A percentile compares a stretch with the other conserved stretches of the same genome.
Conservation (phyloP, 2,797 vertebrate genomes). For the Rhyacichthys aspro region DNA sequence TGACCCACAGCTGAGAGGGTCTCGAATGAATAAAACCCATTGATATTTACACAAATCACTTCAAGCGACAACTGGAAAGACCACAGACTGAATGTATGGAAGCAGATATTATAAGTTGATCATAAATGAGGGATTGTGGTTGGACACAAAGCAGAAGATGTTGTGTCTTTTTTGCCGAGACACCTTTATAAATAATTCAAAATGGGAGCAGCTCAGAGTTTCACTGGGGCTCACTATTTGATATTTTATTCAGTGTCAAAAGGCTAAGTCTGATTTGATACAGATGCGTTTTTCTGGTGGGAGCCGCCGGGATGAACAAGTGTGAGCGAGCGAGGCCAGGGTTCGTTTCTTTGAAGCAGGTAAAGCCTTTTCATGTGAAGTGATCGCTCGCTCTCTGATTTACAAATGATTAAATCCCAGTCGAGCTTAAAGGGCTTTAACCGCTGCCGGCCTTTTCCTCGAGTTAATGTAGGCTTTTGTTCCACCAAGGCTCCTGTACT, state of each 20-base stretch:
- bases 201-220: constrained; percentile 57
- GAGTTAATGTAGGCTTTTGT: constrained; percentile 19
- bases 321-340: constrained; percentile 41
- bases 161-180: constrained; percentile 73
- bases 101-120: no score
- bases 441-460: constrained; percentile 12
- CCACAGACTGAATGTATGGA: neutral
- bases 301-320: constrained; percentile 45
- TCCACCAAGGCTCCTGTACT: constrained; percentile 13
- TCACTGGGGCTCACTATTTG: constrained; percentile 69
- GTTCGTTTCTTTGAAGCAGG: constrained; percentile 60
- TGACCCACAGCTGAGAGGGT: neutral
- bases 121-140: no score
- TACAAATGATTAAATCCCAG: constrained; percentile 58
- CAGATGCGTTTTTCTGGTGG: constrained; percentile 35
- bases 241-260: constrained; percentile 81
- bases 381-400: constrained; percentile 51
- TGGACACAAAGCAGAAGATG: constrained; percentile 3
- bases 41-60: constrained; percentile 6
- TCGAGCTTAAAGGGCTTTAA: constrained; percentile 21
- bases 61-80: no score
- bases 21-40: neutral
- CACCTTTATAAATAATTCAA: constrained; percentile 81
- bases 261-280: constrained; percentile 78
- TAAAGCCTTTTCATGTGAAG: constrained; percentile 61